Evolutionary conservation across 2,888 invertebrate genomes (phyloP).

Genomic region (Muscina levida): DNA sequence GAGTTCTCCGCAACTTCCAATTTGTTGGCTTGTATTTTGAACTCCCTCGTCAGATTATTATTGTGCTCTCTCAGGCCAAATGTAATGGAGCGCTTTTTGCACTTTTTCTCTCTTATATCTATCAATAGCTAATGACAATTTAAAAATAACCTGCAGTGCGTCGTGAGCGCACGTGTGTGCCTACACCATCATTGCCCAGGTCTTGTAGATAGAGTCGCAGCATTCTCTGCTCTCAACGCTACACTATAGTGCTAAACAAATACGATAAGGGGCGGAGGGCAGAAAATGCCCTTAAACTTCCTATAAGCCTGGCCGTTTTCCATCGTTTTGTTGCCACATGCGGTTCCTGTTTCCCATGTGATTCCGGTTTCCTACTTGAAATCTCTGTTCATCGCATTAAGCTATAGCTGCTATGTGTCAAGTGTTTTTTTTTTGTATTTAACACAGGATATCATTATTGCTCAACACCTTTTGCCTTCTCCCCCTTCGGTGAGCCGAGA

Average conservation of each 20-base stretch:
- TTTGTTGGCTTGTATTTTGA: no score
- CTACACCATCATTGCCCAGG: slow-evolving; percentile 5
- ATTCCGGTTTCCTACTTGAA: slow-evolving; percentile 32
- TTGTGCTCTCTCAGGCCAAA: no score
- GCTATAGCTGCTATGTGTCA: slow-evolving; percentile 49
- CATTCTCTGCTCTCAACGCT: no score
- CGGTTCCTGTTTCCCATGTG: not conserved
- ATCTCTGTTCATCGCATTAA: not conserved
- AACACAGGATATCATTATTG: slow-evolving; percentile 52
- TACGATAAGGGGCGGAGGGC: no score
- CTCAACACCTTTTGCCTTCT: slow-evolving; percentile 40
- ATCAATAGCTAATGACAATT: slow-evolving; percentile 9
- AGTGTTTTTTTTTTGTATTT: slow-evolving; percentile 40
- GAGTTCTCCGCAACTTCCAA: no score
- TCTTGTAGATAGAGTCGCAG: not conserved
- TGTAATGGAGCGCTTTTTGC: no score
- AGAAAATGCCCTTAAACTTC: not conserved
- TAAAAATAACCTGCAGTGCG: no score
- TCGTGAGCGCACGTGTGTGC: not conserved
- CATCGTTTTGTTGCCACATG: not conserved
- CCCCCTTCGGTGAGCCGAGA: not conserved
- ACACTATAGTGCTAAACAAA: not conserved
- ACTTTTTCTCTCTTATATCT: not conserved
- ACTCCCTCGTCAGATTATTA: no score
- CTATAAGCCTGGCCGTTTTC: not conserved